Base-by-base conservation (phyloP, 2,797 vertebrate species). In the Parotocinclus haroldoi region DNA sequence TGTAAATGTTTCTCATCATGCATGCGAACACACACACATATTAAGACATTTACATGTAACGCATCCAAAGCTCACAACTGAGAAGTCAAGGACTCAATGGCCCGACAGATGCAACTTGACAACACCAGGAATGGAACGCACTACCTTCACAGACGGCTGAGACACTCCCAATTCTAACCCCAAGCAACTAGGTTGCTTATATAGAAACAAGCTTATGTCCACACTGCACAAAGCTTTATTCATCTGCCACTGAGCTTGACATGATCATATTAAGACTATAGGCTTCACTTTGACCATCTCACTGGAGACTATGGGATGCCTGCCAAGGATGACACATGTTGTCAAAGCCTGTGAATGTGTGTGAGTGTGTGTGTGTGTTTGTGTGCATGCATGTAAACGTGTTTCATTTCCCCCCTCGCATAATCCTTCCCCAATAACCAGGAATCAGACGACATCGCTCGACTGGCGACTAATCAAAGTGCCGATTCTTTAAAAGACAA, bases 401-500 rank as follows among this genome's bases (percentile, higher is more conserved):
- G 49, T 78, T 59, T 76, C 76, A 62, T 65, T 80, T 72, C 81
- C 82, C n/a, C 81, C 78, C 79, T 75, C 77, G 76, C 85, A 88
- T 85, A 84, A 84, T 88, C 88, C 89, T 84, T 83, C 86, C 84
- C 85, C 84, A 85, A 90, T 87, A 90, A 87, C 85, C 85, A 84
- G 89, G 87, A 89, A 89, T 89, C 85, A 89, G 81, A 77, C 82
- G 82, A 77, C 86, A 87, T 86, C 79, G 79, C 84, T 86, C 84
- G 83, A 81, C 84, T 81, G 77, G 79, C 66, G 80, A 83, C 84
- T 88, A 89, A 91, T 91, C 90, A 91, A 92, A 91, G 89, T 91
- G 88, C 88, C 86, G 85, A 91, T 90, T 91, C 85, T 88, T 89
- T 84, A 87, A 91, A 86, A 85, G 87, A 90, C 89, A 91, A 90